These are phyloP conservation scores for Pogonocichla stellata DNA, from an alignment of 2,113 vertebrate genomes.

Conservation along the genomic window DNA sequence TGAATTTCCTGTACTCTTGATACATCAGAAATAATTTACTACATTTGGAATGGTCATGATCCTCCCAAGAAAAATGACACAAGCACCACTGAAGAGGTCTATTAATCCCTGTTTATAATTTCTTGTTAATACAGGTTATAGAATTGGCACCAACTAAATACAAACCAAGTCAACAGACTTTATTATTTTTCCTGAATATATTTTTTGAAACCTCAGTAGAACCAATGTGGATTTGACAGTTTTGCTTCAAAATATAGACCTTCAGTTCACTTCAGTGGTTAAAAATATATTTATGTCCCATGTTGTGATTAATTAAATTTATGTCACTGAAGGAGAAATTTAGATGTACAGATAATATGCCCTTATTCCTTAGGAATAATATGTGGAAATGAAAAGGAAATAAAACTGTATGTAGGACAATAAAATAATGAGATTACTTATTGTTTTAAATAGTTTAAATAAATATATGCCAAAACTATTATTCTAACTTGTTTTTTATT, in stretches of 20 bases:
- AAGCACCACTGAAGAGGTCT: background rate
- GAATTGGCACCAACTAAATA: background rate
- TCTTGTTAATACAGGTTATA: background rate
- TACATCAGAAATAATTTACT: background rate
- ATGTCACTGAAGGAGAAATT: background rate
- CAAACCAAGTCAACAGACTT: background rate
- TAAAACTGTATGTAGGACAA: background rate
- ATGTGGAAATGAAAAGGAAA: background rate
- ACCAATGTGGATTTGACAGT: background rate
- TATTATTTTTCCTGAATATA: background rate
- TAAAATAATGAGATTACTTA: background rate
- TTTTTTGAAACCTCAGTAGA: background rate
- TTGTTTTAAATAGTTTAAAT: background rate
- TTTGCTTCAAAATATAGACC: background rate
- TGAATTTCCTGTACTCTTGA: background rate
- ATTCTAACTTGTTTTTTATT: background rate
- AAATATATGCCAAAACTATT: background rate
- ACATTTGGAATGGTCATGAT: background rate
- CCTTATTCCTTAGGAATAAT: background rate
- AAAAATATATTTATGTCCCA: background rate
- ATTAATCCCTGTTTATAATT: background rate
- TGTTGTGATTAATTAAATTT: background rate
- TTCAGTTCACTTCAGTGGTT: background rate
- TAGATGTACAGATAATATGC: background rate
- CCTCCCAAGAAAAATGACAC: background rate